Conservation (phyloP, 2,797 vertebrate genomes). For the Cyprinodon diabolis region DNA sequence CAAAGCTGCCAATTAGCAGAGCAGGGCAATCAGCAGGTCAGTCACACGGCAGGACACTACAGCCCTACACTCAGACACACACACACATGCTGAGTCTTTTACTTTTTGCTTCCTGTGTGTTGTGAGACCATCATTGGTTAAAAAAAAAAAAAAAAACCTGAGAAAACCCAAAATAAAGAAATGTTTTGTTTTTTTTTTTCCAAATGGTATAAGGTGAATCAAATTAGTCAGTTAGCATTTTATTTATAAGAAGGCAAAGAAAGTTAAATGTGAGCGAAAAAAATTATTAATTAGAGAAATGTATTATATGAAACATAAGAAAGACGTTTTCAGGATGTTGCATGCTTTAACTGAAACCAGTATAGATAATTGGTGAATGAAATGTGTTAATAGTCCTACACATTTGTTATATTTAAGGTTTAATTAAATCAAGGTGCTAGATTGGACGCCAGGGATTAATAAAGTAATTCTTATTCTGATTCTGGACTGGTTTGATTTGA, state of each 20-base stretch:
- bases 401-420: too few species aligned
- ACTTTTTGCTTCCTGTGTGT: slow-evolving; percentile 39
- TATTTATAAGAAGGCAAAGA: neutral
- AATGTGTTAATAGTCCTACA: too few species aligned
- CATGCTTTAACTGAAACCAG: too few species aligned
- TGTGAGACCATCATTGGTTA: slow-evolving; percentile 12
- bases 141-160: neutral
- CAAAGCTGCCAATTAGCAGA: slow-evolving; percentile 66
- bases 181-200: neutral
- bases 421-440: too few species aligned
- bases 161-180: neutral
- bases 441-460: too few species aligned
- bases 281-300: neutral
- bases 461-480: too few species aligned
- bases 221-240: neutral
- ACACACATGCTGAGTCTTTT: slow-evolving; percentile 46
- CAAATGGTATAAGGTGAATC: neutral
- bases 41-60: slow-evolving; percentile 50
- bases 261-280: neutral
- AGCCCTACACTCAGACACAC: slow-evolving; percentile 33
- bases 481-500: too few species aligned
- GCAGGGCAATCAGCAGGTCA: slow-evolving; percentile 50
- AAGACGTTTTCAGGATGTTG: neutral
- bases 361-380: too few species aligned
- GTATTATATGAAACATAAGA: neutral